Conservation (phyloP, 2,113 vertebrate genomes). For the Ochotona princeps region DNA sequence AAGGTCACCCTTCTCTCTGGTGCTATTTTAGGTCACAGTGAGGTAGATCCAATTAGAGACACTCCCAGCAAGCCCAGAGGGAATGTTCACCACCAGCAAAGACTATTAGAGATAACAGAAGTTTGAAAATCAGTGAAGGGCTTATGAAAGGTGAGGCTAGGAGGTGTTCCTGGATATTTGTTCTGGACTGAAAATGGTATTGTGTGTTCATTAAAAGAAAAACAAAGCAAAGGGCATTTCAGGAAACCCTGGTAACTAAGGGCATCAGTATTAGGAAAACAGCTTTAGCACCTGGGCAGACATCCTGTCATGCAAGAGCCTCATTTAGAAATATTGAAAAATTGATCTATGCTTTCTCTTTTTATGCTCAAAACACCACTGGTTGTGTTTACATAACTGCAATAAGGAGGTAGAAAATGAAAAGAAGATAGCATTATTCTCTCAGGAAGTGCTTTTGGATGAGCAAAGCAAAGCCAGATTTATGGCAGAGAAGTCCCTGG, state of each 20-base stretch:
- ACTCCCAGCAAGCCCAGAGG: conserved; percentile 70
- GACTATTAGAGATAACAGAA: conserved; percentile 73
- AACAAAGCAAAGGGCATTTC: conserved; percentile 60
- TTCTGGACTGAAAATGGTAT: conserved; percentile 34
- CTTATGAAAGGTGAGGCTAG: conserved; percentile 66
- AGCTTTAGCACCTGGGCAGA: conserved; percentile 52
- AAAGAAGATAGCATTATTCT: not conserved
- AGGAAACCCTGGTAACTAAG: conserved; percentile 43
- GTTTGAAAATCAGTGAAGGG: conserved; percentile 51
- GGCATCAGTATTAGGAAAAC: conserved; percentile 75
- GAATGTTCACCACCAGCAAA: conserved; percentile 50
- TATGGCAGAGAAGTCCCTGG: not conserved
- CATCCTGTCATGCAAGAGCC: conserved; percentile 36
- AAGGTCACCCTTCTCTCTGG: not conserved
- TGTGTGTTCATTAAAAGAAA: conserved; percentile 69
- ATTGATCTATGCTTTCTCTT: conserved; percentile 37
- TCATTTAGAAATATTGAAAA: conserved; percentile 69
- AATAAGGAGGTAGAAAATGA: conserved; percentile 10
- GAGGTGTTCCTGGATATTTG: conserved; percentile 58
- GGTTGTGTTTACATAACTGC: conserved; percentile 50
- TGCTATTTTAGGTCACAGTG: conserved; percentile 75
- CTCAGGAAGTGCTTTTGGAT: conserved; percentile 17
- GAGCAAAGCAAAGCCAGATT: conserved; percentile 28
- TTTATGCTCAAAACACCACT: conserved; percentile 20
- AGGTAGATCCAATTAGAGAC: conserved; percentile 80